Base-by-base conservation (phyloP, 2,888 invertebrate genomes). In the Oscheius sp. region DNA sequence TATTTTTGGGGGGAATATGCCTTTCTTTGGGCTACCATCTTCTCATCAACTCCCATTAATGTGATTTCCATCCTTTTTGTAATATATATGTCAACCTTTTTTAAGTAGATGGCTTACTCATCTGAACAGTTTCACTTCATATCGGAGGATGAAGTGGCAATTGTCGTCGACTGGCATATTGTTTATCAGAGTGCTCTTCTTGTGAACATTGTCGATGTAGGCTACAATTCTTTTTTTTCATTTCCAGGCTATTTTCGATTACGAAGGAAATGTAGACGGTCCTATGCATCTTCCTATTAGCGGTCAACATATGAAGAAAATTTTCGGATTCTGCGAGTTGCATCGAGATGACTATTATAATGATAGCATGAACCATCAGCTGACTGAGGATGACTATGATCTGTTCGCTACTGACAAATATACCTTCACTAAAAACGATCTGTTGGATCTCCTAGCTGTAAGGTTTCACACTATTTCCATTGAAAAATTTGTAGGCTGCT, bases 351-450 rank as follows among this genome's bases (percentile, higher is more conserved):
- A 51, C n/a, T 51, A 30, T 32, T 9, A 51, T 30, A 12, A 51
- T 2, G 12, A 12, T 26, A 14, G 12, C 22, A 47, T 22, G 5
- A 12, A 24, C 22, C 24, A 14, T 3, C 24, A 14, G 22, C 30
- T 51, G 28, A 51, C 51, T 5, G 51, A 51, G 4, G 51, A 51
- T 2, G 51, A 51, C 32, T 51, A 30, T 20, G 51, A 51, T 26
- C 30, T 51, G 30, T 51, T 51, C 2, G 51, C 12, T 17, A 51
- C 30, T 20, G n/a, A 51, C 14, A 32, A 51, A 20, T 51, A n/a
- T n/a, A n/a, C n/a, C n/a, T n/a, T 51, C 30, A 51, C 28, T 9
- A 12, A 28, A 3, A 5, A 51, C 30, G n/a, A 30, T 51, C 51
- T 28, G 4, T 30, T 5, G 14, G 51, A 24, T 2, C 51, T 51